Percentiles rank a stretch among this genome's conserved stretches.
phyloP scores from a whole-genome alignment of 2,113 vertebrate species.

The Pachycephala philippinensis region DNA sequence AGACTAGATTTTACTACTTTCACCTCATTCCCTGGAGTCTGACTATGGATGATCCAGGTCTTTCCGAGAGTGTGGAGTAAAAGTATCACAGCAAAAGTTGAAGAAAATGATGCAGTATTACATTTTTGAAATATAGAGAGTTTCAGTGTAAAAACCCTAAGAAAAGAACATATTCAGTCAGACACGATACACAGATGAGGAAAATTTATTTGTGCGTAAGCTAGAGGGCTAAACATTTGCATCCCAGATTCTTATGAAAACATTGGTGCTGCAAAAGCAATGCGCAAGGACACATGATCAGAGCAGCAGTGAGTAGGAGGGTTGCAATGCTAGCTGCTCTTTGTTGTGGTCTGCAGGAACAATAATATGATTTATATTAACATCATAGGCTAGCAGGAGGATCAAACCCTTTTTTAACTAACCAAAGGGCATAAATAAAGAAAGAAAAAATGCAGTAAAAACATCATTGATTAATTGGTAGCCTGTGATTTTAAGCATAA shows the following conservation, averaged over 20 bases:
- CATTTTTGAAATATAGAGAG: not conserved
- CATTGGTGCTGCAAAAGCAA: not conserved
- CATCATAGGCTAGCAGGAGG: not conserved
- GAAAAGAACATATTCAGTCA: not conserved
- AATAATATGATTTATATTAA: not conserved
- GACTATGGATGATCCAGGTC: not conserved
- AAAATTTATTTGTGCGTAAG: not conserved
- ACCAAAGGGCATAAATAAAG: not conserved
- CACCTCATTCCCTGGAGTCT: not conserved
- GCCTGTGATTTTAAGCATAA: not conserved
- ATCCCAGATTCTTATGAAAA: not conserved
- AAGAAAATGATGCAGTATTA: conserved; percentile 9
- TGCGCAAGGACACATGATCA: not conserved
- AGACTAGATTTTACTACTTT: not conserved
- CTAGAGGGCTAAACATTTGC: not conserved
- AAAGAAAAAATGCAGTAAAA: not conserved
- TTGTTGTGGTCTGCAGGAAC: not conserved
- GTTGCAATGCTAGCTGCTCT: not conserved
- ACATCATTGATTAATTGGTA: not conserved
- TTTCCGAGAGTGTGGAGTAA: conserved; percentile 18
- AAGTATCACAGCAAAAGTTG: not conserved
- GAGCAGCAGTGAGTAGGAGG: not conserved
- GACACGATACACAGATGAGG: not conserved
- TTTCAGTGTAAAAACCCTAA: not conserved
- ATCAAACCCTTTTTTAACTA: not conserved